Conservation (phyloP, 2,113 vertebrate species). For the Taxidea taxus region DNA sequence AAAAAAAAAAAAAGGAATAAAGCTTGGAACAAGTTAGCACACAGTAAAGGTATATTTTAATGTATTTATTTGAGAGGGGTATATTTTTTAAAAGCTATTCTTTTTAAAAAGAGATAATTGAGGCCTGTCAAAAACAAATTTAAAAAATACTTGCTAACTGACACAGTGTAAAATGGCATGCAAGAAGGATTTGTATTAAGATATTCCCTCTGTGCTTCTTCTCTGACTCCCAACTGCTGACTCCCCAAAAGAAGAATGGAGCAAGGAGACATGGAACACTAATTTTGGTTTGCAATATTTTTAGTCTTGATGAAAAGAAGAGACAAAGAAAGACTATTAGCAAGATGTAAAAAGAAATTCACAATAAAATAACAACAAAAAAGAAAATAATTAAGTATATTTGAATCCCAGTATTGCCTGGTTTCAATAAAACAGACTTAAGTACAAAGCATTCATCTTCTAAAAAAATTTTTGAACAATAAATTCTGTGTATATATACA, state of each 20-base stretch:
- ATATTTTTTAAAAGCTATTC: slow-evolving; percentile 7
- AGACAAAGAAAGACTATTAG: slow-evolving; percentile 26
- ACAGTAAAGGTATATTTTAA: not conserved
- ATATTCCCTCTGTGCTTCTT: not conserved
- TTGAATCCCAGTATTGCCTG: not conserved
- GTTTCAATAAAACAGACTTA: slow-evolving; percentile 25
- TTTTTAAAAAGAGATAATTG: not conserved
- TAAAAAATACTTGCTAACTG: not conserved
- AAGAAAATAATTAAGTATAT: not conserved
- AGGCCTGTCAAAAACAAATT: not conserved
- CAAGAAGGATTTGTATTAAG: not conserved
- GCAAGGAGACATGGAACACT: not conserved
- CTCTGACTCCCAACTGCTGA: not conserved
- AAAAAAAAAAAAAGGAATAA: no score
- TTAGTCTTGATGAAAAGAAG: slow-evolving; percentile 29
- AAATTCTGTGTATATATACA: not conserved
- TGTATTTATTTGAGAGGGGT: not conserved
- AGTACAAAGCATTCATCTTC: not conserved
- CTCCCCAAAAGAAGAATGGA: not conserved
- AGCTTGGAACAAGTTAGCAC: not conserved
- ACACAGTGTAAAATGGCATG: not conserved
- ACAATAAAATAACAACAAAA: not conserved
- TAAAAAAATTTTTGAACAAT: not conserved
- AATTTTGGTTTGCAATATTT: not conserved
- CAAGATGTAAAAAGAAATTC: not conserved